Conservation (phyloP, 1,140 invertebrate species). For the Oryctes rhinoceros region DNA sequence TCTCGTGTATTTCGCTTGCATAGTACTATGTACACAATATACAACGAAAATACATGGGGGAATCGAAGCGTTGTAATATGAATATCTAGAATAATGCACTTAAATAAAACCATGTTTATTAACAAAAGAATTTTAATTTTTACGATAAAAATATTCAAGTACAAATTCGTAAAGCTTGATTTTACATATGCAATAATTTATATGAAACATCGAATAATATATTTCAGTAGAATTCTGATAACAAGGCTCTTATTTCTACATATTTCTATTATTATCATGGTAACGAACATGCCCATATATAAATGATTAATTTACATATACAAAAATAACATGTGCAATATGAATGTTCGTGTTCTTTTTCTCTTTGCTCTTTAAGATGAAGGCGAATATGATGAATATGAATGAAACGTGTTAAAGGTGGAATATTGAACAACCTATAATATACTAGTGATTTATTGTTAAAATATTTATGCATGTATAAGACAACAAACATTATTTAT, state of each 20-base stretch:
- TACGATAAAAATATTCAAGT: conserved; percentile 1
- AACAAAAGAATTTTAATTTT: conserved; percentile 13
- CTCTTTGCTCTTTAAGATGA: background rate
- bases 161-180: conserved; percentile 13
- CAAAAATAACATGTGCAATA: conserved; percentile 5
- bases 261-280: background rate
- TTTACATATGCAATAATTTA: background rate
- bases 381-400: background rate
- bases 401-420: background rate
- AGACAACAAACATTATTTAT: background rate
- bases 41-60: no score
- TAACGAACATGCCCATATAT: background rate
- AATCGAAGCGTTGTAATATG: no score
- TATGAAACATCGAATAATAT: background rate
- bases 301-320: background rate
- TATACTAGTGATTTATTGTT: conserved; percentile 8
- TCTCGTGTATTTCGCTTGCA: no score
- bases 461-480: background rate
- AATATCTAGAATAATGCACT: no score
- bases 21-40: no score
- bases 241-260: background rate
- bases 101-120: background rate
- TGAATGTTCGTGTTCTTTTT: no score
- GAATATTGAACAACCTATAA: conserved; percentile 9
- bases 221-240: background rate